Base-by-base conservation (phyloP, 2,888 invertebrate species). In the Apoderus coryli region DNA sequence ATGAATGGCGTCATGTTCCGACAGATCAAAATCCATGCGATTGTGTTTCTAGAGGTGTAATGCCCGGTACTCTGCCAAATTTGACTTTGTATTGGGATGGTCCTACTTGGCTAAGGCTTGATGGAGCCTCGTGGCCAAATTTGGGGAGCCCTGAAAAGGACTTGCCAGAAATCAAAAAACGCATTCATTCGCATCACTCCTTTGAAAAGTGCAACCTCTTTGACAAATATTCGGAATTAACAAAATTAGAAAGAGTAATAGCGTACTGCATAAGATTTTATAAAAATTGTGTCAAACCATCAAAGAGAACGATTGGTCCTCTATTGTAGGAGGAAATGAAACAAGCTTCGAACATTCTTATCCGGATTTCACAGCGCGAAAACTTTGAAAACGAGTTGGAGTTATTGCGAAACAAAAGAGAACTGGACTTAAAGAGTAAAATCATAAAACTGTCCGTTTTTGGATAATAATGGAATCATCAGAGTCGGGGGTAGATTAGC, bases 401-500 rank as follows among this genome's bases (percentile, higher is more conserved):
- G 5, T 5, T 7, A 4, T n/a, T 3, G 22, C 2, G 7, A 25
- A 13, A 3, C 10, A 3, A 3, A 11, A 9, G 22, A 4, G 11
- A 3, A 14, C 26, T 33, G 6, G n/a, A n/a, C n/a, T n/a, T n/a
- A n/a, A n/a, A n/a, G n/a, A n/a, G n/a, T n/a, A n/a, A n/a, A n/a
- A n/a, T n/a, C n/a, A 16, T n/a, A n/a, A n/a, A n/a, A n/a, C n/a
- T n/a, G 25, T 14, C 37, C 31, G 9, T 39, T 39, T 33, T 3
- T 37, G 7, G 37, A 39, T 27, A 13, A 31, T 4, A n/a, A 33
- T n/a, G 22, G 14, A 7, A 27, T 39, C 10, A 7, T 33, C 7
- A 22, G 39, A 25, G 33, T 39, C 1, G 33, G 35, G 4, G 39
- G 37, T 16, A 27, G 37, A 10, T 13, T 39, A n/a, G 14, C 12